These are phyloP conservation scores for Neosilurus mollespiculum DNA, from an alignment of 2,797 vertebrate genomes.

Conservation along the genomic window DNA sequence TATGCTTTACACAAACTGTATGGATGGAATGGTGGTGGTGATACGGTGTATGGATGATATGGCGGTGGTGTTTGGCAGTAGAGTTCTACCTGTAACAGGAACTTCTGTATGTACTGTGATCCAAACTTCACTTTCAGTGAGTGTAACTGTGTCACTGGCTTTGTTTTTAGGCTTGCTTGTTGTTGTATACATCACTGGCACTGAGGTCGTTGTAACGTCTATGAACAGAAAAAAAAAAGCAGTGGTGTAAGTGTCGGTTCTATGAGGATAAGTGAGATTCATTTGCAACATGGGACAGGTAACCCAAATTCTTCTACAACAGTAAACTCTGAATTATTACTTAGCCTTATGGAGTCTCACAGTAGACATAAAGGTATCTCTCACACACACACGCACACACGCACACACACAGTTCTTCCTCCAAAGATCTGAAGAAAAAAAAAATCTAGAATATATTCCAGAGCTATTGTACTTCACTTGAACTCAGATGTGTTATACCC, in stretches of 20 bases:
- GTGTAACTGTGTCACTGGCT: not conserved
- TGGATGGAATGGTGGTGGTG: too few species aligned
- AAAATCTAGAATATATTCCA: not conserved
- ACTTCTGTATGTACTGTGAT: conserved; percentile 64
- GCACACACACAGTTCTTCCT: not conserved
- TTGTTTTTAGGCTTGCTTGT: conserved; percentile 44
- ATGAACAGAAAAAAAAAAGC: conserved; percentile 39
- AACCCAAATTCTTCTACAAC: not conserved
- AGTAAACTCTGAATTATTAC: not conserved
- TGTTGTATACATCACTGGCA: conserved; percentile 63
- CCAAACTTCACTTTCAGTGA: conserved; percentile 49
- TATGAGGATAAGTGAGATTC: not conserved
- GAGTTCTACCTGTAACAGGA: conserved; percentile 65
- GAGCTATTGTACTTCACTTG: not conserved
- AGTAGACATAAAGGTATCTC: not conserved
- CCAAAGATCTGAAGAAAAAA: not conserved
- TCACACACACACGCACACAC: not conserved
- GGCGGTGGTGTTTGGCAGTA: not conserved
- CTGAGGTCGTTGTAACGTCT: conserved; percentile 67
- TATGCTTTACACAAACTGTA: not conserved
- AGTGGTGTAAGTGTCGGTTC: not conserved
- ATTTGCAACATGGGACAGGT: not conserved
- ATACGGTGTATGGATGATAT: not conserved
- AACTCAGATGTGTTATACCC: not conserved
- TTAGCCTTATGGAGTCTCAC: not conserved